These are phyloP conservation scores for Megaustenia siamemsis DNA, from an alignment of 2,888 invertebrate genomes.

Conservation along the genomic window DNA sequence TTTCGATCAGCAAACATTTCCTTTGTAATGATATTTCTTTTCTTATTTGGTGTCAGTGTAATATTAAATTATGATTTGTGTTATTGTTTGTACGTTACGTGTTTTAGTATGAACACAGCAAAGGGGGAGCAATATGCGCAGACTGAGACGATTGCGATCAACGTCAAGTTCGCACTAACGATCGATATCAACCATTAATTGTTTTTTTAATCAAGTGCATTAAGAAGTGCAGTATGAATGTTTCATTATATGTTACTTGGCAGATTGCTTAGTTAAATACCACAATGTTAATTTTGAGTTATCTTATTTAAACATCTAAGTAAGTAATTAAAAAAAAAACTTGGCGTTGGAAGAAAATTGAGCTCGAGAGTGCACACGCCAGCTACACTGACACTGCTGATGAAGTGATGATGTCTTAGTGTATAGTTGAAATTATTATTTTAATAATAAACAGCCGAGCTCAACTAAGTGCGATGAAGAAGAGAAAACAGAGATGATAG, in stretches of 20 bases:
- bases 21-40: no score
- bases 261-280: neutral
- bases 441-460: no score
- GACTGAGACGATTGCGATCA: neutral
- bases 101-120: neutral
- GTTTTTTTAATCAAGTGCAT: neutral
- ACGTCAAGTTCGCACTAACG: neutral
- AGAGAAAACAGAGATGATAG: no score
- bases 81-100: no score
- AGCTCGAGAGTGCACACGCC: no score
- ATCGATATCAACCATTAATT: neutral
- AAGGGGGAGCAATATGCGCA: neutral
- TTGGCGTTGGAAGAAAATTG: neutral
- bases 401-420: no score
- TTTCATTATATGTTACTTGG: neutral
- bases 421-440: no score
- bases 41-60: no score
- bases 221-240: neutral
- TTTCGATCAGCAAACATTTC: no score
- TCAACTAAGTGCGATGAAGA: no score
- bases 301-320: neutral
- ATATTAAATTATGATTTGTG: no score
- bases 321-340: neutral
- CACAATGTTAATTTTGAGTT: neutral
- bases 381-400: no score